These are phyloP conservation scores for Ptilorrhoa leucosticta DNA, from an alignment of 2,113 vertebrate species.

Conservation along the genomic window DNA sequence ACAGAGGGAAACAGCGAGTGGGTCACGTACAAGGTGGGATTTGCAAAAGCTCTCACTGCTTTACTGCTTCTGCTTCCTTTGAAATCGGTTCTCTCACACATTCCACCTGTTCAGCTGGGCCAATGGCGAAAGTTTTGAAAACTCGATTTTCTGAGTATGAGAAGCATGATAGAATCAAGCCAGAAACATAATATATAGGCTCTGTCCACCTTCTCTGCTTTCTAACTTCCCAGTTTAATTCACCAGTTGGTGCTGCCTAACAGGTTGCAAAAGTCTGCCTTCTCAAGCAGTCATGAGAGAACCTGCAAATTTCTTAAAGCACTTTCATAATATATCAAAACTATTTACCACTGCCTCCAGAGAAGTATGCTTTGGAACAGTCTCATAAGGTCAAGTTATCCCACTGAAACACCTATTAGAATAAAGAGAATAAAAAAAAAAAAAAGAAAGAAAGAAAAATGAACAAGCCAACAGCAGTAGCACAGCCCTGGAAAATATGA, in stretches of 20 bases:
- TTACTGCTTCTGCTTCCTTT: not conserved
- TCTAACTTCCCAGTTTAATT: not conserved
- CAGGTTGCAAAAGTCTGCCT: not conserved
- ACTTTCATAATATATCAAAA: constrained; percentile 1
- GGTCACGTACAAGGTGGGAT: not conserved
- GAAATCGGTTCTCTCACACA: not conserved
- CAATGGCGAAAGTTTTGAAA: not conserved
- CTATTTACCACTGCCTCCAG: not conserved
- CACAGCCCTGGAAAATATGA: constrained; percentile 52
- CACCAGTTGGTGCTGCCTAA: not conserved
- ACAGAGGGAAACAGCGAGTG: not conserved
- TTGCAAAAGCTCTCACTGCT: not conserved
- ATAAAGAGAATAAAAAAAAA: not conserved
- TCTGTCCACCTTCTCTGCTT: not conserved
- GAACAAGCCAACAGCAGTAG: not conserved
- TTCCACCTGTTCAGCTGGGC: not conserved
- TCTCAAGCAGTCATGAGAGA: not conserved
- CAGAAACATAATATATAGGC: not conserved
- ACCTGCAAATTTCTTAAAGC: not conserved
- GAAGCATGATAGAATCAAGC: not conserved
- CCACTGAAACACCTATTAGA: constrained; percentile 24
- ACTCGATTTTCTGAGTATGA: not conserved
- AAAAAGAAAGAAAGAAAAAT: not conserved
- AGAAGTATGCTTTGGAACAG: constrained; percentile 14
- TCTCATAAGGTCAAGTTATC: constrained; percentile 19